Conservation (phyloP, 2,888 invertebrate species). For the Ormyrus pomaceus region DNA sequence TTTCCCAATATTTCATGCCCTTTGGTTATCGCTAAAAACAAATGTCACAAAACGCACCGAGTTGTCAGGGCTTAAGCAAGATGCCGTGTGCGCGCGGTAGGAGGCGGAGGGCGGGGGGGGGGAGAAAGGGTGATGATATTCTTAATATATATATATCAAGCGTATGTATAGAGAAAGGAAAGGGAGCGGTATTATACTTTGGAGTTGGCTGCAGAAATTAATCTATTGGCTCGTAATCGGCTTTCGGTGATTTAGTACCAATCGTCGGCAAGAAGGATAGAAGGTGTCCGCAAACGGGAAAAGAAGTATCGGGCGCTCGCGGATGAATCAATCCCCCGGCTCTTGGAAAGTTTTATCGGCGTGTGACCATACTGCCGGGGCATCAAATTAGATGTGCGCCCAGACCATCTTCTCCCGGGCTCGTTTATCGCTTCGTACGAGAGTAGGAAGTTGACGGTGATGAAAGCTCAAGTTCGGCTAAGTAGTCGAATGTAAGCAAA, state of each 20-base stretch:
- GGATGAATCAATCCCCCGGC: slow-evolving; percentile 45
- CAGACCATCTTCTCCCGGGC: slow-evolving; percentile 42
- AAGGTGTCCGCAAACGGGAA: slow-evolving; percentile 61
- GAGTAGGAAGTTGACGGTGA: slow-evolving; percentile 24
- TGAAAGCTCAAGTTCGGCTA: slow-evolving; percentile 8
- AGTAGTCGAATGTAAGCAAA: background rate
- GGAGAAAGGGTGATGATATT: background rate
- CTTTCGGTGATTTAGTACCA: slow-evolving; percentile 69
- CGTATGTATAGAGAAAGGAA: slow-evolving; percentile 16
- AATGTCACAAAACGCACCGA: slow-evolving; percentile 29
- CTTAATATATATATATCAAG: too few species aligned
- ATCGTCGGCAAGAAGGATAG: slow-evolving; percentile 62
- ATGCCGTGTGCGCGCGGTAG: background rate
- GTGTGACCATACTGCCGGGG: slow-evolving; percentile 61
- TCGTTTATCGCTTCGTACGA: slow-evolving; percentile 37
- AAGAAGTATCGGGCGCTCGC: slow-evolving; percentile 51
- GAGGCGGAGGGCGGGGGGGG: background rate
- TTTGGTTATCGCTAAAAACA: slow-evolving; percentile 41
- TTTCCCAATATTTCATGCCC: background rate
- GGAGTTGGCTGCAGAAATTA: slow-evolving; percentile 67
- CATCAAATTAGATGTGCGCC: slow-evolving; percentile 51
- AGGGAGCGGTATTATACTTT: slow-evolving; percentile 34
- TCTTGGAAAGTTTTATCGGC: slow-evolving; percentile 61
- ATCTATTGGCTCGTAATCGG: slow-evolving; percentile 73
- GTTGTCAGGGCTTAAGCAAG: slow-evolving; percentile 9